Base-by-base conservation (phyloP, 2,113 vertebrate genomes). In the Scomber japonicus region DNA sequence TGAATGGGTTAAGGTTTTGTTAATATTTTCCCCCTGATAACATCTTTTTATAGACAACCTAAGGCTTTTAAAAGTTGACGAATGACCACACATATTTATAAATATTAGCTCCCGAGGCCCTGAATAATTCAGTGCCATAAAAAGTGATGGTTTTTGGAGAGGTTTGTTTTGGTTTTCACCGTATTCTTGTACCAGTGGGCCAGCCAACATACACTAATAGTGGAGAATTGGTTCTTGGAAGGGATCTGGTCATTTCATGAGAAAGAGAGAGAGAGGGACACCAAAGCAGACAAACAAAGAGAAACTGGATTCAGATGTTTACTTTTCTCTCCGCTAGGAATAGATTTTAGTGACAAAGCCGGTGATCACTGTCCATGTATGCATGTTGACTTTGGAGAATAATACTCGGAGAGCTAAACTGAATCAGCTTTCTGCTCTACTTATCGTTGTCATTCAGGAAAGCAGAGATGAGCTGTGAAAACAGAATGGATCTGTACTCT, bases 161-260 rank as follows among this genome's bases (percentile, higher is more conserved):
- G n/a, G 64, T 75, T 85, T 89, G 79, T 82, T 90, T 84, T 72
- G 64, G 74, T 86, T 80, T 80, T 71, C 60, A 46, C 50, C 3
- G 11, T 88, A 75, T 79, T 75, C 66, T 61, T 0, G 61, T 76
- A 57, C 55, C 86, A 63, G 49, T 71, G 11, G 0, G 24, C 63
- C 7, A 7, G 51, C 63, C 71, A 86, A 77, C 83, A 76, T 63
- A 74, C 54, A 67, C 68, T 70, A 44, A 84, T 63, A 53, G 31
- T 50, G 54, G 6, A 40, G 59, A 48, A 68, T 62, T 63, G 71
- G 53, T 82, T 84, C 75, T 75, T 63, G 71, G 83, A 80, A 85
- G 24, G 53, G 73, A 67, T 56, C 27, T 59, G 4, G 35, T 57
- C 71, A 54, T 83, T 80, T 21, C n/a, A 6, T 1, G 50, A 77